Evolutionary conservation across 2,797 vertebrate genomes (phyloP).

Genomic region (Lateolabrax maculatus): DNA sequence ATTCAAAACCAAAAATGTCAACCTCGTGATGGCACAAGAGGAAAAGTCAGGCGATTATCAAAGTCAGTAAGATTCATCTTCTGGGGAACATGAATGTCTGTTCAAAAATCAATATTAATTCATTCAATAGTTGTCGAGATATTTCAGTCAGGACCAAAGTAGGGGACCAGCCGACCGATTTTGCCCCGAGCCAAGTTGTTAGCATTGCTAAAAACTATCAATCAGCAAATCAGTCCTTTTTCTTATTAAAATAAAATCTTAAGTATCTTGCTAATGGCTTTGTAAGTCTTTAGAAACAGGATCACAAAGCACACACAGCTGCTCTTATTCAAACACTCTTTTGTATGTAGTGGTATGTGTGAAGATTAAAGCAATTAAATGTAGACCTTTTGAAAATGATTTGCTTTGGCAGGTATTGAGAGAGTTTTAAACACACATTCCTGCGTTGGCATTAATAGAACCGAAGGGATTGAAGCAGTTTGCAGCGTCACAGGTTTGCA

Average conservation of each 20-base stretch:
- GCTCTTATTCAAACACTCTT: conserved; percentile 35
- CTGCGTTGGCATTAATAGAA: conserved; percentile 51
- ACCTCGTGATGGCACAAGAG: background rate
- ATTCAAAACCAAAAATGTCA: background rate
- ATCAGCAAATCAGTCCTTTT: no score
- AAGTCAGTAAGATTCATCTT: background rate
- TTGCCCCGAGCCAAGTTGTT: background rate
- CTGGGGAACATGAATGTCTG: background rate
- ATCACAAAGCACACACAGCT: conserved; percentile 36
- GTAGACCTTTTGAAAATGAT: conserved; percentile 55
- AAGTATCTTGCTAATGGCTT: conserved; percentile 11
- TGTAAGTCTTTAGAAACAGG: conserved; percentile 11
- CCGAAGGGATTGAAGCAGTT: conserved; percentile 45
- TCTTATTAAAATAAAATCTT: conserved; percentile 21
- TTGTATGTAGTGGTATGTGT: conserved; percentile 36
- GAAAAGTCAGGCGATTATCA: background rate
- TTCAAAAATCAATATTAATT: background rate
- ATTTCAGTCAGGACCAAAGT: background rate
- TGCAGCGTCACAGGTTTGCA: conserved; percentile 49
- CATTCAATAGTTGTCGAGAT: background rate
- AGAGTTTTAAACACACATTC: conserved; percentile 61
- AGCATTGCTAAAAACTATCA: background rate
- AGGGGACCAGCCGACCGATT: background rate
- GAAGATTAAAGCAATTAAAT: conserved; percentile 53
- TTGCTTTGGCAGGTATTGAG: conserved; percentile 63